Base-by-base conservation (phyloP, 92 coral and sea anemone genomes). In the Umimayanthus chanpuru region DNA sequence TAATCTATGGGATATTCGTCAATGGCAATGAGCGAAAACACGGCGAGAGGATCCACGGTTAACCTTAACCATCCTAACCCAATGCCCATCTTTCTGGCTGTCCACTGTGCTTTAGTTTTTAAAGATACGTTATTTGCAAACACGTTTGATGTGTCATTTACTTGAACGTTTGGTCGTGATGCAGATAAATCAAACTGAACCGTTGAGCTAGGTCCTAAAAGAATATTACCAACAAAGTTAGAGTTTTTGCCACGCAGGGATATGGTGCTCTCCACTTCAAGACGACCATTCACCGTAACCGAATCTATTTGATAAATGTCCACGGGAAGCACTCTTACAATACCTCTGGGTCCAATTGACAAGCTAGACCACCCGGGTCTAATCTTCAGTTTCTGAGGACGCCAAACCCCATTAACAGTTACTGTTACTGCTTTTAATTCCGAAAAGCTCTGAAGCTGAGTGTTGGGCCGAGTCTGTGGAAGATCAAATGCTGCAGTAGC, bases 21-120 rank as follows among this genome's bases (percentile, higher is more conserved):
- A 6, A 91, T 91, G 18, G 96, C 94, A 39, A 91, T 88, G 82
- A 91, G 88, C 47, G 90, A 86, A 79, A 95, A 92, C 41, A 25
- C 76, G 23, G 98, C 99, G 2, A 86, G 81, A 18, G 82, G 65
- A 67, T 94, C 92, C 40, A 95, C 94, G 2, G 93, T 86, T 47
- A 95, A 90, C 15, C 85, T 82, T 72, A 79, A 82, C 96, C 98
- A 95, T 18, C 98, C 98, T 38, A 93, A 93, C 26, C 90, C 92
- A 56, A 94, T 94, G 67, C 81, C 88, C 11, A 94, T 90, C 73
- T 85, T 94, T 28, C 86, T 88, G 15, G 94, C 88, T 23, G 87
- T 58, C 90, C 95, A 86, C 26, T 81, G 82, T 26, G 96, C 96
- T 64, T 86, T 91, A 30, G 85, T 58, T 36, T 71, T 71, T 32